Evolutionary conservation across 1,140 invertebrate genomes (phyloP), one percentile per base, ranked within the genome.

Genomic region (Ips typographus): DNA sequence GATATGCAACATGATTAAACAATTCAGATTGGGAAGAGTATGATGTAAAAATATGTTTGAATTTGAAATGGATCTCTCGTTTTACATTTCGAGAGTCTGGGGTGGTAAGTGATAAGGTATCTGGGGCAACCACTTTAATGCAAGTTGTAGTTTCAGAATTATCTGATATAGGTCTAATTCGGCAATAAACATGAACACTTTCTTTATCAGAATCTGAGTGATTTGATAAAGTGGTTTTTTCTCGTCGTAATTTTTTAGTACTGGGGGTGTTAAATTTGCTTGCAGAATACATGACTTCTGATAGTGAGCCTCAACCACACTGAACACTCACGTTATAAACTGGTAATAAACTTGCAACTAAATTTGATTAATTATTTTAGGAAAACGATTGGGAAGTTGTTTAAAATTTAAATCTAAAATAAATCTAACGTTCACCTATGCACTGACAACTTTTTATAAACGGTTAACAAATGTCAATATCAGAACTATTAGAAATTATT

Each of bases 101-200:
- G 4, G 90, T 85, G 2, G 84, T 84, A 38, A 96, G 80, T 3
- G 88, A 80, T 36, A 94, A 82, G 6, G 87, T 88, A 36, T 86
- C 89, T 0, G 89, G 83, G 53, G 89, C 90, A 55, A 91, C 78
- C 42, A 92, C 84, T 77, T 87, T 89, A 68, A 96, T 85, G 80
- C 92, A 95, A 0, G 42, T 58, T 86, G 83, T 22, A 81, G 72
- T 78, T 90, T 91, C 51, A 79, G 84, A 37, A 7, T 85, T 80
- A 70, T 86, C 84, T 71, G 90, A 87, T 74, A 93, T 83, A 0
- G 94, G 93, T 8, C 91, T 83, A 41, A 95, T 80, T 49, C 94
- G 84, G 77, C 93, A 95, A 77, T 87, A 96, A 1, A 96, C 94
- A 84, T 94, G 87, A 0, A 95, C 91, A 0, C 92, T 90, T 77